Conservation (phyloP, 1,140 invertebrate species). For the Aphelinus atriplicis region DNA sequence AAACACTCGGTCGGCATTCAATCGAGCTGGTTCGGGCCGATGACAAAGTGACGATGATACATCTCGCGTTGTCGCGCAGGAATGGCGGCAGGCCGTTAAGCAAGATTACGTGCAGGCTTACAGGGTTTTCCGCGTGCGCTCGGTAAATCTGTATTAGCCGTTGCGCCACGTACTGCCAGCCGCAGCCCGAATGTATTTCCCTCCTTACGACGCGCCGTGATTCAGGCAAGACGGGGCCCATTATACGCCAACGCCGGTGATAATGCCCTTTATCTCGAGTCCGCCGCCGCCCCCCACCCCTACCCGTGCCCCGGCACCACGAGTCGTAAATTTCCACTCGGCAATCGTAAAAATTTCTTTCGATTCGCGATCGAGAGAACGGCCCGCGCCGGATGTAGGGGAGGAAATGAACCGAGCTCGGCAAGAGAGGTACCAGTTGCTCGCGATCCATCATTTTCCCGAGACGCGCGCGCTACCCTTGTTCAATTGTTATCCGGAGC, state of each 20-base stretch:
- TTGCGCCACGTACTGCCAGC: background rate
- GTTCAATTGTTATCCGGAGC: too few species aligned
- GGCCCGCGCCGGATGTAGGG: too few species aligned
- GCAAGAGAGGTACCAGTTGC: too few species aligned
- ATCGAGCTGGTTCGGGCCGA: background rate
- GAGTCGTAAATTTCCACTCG: background rate
- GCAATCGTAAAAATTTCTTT: slow-evolving; percentile 17
- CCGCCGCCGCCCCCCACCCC: background rate
- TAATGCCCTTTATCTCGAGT: slow-evolving; percentile 13
- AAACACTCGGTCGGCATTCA: background rate
- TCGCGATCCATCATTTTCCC: too few species aligned
- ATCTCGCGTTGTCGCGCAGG: slow-evolving; percentile 3
- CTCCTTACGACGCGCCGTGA: slow-evolving; percentile 24
- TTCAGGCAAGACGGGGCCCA: background rate
- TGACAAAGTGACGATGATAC: slow-evolving; percentile 13
- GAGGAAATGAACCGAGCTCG: too few species aligned
- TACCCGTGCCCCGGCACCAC: too few species aligned
- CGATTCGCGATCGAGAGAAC: background rate
- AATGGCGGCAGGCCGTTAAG: slow-evolving; percentile 3
- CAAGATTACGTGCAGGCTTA: slow-evolving; percentile 14
- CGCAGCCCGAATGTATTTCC: slow-evolving; percentile 18
- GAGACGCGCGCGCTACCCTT: too few species aligned
- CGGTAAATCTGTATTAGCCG: slow-evolving; percentile 34
- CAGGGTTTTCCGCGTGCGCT: slow-evolving; percentile 16
- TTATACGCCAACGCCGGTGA: background rate